Evolutionary conservation across 2,888 invertebrate genomes (phyloP), one percentile per base, ranked within the genome.

Genomic region (Drosophila pegasa): DNA sequence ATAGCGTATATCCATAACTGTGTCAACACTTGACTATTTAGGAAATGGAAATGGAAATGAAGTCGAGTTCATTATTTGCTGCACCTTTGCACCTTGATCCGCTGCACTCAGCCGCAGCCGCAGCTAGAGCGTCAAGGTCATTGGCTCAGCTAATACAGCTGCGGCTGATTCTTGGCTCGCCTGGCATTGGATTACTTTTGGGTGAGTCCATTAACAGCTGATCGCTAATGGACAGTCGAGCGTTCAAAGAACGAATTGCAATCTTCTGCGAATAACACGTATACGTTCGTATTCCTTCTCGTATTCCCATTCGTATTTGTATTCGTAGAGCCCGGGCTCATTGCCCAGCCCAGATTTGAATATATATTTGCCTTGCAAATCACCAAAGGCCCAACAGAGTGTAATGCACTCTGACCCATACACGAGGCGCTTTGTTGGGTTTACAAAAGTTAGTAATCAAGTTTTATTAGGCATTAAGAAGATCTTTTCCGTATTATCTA

Each of bases 391-490:
- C 37, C 18, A 20, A 14, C 4, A 16, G 33, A 33, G n/a, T 33
- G 48, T 12, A 25, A 22, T 48, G 48, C 40, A 47, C 47, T 41
- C 22, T 57, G 62, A 55, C 16, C 68, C 47, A 10, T 20, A n/a
- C 31, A 6, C 29, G 12, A 20, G 27, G 14, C 38, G 14, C 14
- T 2, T 29, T 12, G 31, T 33, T 22, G 14, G 6, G 55, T 35
- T 6, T 69, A 61, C 25, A 50, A 70, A 59, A 51, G 40, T 51
- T 71, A 33, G 61, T 43, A 38, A 43, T 60, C 43, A 68, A 35
- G 20, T 41, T 75, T 75, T 61, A 75, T 75, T 75, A 56, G 43
- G 64, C 57, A 77, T 68, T 73, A 56, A 52, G 35, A 72, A 67
- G 56, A 67, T 62, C 40, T 51, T 33, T 35, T 25, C 47, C 66